These are phyloP conservation scores for Episyrphus balteatus DNA, from an alignment of 1,140 invertebrate species.

Conservation along the genomic window DNA sequence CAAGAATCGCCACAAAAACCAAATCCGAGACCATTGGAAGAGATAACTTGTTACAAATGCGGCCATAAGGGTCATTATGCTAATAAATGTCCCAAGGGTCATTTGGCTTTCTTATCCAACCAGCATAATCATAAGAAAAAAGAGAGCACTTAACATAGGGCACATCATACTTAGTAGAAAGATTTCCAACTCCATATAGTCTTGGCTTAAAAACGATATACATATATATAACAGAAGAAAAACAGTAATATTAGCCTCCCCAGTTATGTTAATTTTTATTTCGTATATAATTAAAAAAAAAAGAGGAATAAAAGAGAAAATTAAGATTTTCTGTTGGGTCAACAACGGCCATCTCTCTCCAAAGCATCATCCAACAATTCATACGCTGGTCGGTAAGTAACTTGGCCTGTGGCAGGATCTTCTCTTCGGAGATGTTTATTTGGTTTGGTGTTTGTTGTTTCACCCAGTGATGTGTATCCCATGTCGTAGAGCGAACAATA, in stretches of 20 bases:
- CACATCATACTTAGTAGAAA: too few relatives aligned
- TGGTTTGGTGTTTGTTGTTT: conserved; percentile 59
- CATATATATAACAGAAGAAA: too few relatives aligned
- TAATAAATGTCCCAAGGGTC: conserved; percentile 96
- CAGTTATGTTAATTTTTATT: too few relatives aligned
- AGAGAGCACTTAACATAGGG: too few relatives aligned
- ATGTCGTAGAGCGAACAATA: conserved; percentile 83
- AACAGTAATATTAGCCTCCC: too few relatives aligned
- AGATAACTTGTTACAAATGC: conserved; percentile 95
- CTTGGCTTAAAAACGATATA: too few relatives aligned
- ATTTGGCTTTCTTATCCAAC: conserved; percentile 85
- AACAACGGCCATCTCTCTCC: conserved; percentile 60
- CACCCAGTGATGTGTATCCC: conserved; percentile 85
- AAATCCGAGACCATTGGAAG: conserved; percentile 70
- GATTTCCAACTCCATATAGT: too few relatives aligned
- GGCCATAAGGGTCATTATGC: conserved; percentile 99
- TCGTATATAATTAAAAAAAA: too few relatives aligned
- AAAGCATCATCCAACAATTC: conserved; percentile 50
- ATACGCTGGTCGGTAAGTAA: conserved; percentile 68
- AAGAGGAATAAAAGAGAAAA: too few relatives aligned
- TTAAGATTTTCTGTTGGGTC: too few relatives aligned
- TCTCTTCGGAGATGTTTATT: conserved; percentile 60
- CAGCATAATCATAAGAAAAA: conserved; percentile 36
- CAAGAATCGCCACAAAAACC: conserved; percentile 9
- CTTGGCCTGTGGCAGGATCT: conserved; percentile 36